Base-by-base conservation (phyloP, 2,797 vertebrate species). In the Oryzias sinensis region DNA sequence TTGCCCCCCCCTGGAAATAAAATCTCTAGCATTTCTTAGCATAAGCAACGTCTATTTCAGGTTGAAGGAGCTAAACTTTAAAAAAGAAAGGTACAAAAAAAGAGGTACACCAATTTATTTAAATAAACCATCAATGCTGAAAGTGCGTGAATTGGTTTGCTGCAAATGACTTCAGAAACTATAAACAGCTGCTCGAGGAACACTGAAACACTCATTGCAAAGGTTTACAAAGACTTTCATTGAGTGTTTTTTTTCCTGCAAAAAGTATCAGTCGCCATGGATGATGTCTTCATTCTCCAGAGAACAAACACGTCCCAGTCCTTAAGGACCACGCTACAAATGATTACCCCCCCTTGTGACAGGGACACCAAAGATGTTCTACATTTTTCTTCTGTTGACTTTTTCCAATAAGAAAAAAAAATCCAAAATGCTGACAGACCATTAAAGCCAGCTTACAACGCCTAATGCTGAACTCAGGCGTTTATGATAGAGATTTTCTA, bases 141-240 rank as follows among this genome's bases (percentile, higher is more conserved):
- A 77, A 81, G 59, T 88, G 79, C 79, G 9, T 33, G 3, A 33
- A 87, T 83, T 80, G 75, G 78, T 87, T 85, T 83, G 87, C 88
- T 89, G 77, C 87, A 69, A 83, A 67, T 72, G 70, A 85, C 67
- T 65, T 83, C 76, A 67, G 85, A 85, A 74, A 68, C 67, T 71
- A 76, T 88, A 89, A 91, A 91, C 85, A 88, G 81, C 68, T 72
- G 71, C 77, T 79, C 58, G 53, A 69, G 62, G 73, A 78, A 61
- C 45, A 74, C 66, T 53, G 62, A 52, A 61, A 70, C 45, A 70
- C 77, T 62, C 44, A 15, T 63, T 77, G 64, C 29, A 61, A 33
- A 70, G 70, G 61, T 68, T 86, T 81, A 49, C 81, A 77, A 83
- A 81, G 77, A 77, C 56, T 62, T 80, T 49, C 27, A 53, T 78